These are phyloP conservation scores for Stercorarius parasiticus DNA, from an alignment of 2,113 vertebrate genomes.

Conservation along the genomic window DNA sequence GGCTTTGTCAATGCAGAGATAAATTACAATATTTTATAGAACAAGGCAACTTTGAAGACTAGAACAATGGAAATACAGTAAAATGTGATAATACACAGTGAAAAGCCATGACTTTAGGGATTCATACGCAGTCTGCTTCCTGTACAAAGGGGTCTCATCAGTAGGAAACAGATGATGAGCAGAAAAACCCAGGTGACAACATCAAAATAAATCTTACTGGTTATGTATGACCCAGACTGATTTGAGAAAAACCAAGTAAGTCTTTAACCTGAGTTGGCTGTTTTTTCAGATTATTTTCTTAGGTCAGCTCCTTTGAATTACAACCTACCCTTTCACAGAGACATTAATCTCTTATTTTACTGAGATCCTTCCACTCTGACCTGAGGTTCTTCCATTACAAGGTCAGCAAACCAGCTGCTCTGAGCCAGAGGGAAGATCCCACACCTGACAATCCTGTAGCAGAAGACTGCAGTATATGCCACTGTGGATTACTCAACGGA, in stretches of 20 bases:
- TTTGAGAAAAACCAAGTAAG: background rate
- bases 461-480: background rate
- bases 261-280: background rate
- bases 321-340: background rate
- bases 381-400: background rate
- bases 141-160: background rate
- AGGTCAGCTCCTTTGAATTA: background rate
- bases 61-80: background rate
- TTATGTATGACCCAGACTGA: background rate
- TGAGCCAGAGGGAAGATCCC: background rate
- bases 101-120: background rate
- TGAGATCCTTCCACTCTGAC: background rate
- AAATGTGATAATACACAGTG: background rate
- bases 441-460: background rate
- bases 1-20: background rate
- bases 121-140: background rate
- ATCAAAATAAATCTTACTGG: background rate
- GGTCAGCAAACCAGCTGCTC: slow-evolving; percentile 26
- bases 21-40: background rate
- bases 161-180: background rate
- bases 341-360: background rate
- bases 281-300: slow-evolving; percentile 27
- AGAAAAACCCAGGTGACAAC: background rate
- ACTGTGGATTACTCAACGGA: slow-evolving; percentile 3
- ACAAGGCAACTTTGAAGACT: background rate